phyloP scores from a whole-genome alignment of 2,797 vertebrate species.

The Otolemur crassicaudatus region DNA sequence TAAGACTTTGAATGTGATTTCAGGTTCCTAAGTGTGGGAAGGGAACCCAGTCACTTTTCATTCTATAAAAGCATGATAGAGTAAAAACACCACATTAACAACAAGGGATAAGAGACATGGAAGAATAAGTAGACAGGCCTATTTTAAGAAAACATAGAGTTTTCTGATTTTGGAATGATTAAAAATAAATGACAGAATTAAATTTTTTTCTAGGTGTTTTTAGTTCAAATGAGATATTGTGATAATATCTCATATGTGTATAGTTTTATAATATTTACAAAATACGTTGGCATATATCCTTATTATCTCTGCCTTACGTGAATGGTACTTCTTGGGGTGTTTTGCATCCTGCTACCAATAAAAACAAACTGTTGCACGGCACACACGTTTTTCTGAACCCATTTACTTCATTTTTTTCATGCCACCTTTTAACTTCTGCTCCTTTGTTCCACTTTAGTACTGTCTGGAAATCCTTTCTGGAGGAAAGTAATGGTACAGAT shows the following conservation, averaged over 20 bases:
- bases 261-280: constrained; percentile 50
- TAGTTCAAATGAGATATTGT: constrained; percentile 17
- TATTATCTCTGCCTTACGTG: constrained; percentile 17
- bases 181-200: neutral
- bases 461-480: constrained; percentile 3
- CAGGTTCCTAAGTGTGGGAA: neutral
- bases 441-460: neutral
- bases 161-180: constrained; percentile 55
- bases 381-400: neutral
- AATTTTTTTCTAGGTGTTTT: constrained; percentile 47
- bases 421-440: constrained; percentile 30
- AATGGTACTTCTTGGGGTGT: neutral
- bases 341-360: constrained; percentile 31
- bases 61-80: neutral
- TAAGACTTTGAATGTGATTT: neutral
- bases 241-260: neutral
- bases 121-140: neutral
- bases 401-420: constrained; percentile 33
- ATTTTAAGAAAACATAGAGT: constrained; percentile 34
- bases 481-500: constrained; percentile 18
- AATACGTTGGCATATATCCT: constrained; percentile 38
- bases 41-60: neutral
- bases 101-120: neutral
- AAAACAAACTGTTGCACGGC: constrained; percentile 19
- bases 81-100: neutral